Conservation (phyloP, 2,888 invertebrate genomes). For the Leptura quadrifasciata region DNA sequence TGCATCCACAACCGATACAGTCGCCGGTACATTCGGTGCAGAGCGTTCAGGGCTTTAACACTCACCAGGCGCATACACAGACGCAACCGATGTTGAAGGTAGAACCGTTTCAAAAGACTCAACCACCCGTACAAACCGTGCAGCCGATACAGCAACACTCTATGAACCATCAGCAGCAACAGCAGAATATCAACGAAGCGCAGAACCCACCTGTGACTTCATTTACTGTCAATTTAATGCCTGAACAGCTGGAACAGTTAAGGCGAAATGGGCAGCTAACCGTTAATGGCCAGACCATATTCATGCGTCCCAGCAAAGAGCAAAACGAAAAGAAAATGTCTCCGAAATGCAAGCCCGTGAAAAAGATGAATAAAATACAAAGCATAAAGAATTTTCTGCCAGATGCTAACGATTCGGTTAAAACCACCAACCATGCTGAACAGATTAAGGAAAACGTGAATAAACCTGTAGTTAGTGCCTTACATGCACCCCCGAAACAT, state of each 20-base stretch:
- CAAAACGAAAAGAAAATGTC: constrained; percentile 68
- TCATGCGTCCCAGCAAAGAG: constrained; percentile 69
- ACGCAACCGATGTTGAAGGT: constrained; percentile 68
- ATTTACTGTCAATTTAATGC: constrained; percentile 73
- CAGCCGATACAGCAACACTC: constrained; percentile 67
- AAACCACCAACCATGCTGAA: constrained; percentile 56
- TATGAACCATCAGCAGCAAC: constrained; percentile 56
- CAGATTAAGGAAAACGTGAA: constrained; percentile 57
- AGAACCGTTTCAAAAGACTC: constrained; percentile 71
- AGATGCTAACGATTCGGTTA: constrained; percentile 55
- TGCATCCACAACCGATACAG: constrained; percentile 53
- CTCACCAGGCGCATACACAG: constrained; percentile 59
- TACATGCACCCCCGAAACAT: constrained; percentile 66
- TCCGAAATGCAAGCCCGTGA: constrained; percentile 71
- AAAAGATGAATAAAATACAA: constrained; percentile 65
- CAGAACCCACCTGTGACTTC: constrained; percentile 68
- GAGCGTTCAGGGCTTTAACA: constrained; percentile 52
- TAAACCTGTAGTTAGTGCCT: constrained; percentile 61
- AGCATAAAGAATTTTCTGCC: constrained; percentile 61
- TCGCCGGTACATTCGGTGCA: constrained; percentile 57
- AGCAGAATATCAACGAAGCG: constrained; percentile 46
- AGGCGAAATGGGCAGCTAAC: constrained; percentile 72
- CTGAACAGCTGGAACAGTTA: constrained; percentile 72
- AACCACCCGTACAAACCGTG: constrained; percentile 72
- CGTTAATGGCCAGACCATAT: constrained; percentile 73